These are phyloP conservation scores for Amphipoea lucens DNA, from an alignment of 2,888 invertebrate species.

Conservation along the genomic window DNA sequence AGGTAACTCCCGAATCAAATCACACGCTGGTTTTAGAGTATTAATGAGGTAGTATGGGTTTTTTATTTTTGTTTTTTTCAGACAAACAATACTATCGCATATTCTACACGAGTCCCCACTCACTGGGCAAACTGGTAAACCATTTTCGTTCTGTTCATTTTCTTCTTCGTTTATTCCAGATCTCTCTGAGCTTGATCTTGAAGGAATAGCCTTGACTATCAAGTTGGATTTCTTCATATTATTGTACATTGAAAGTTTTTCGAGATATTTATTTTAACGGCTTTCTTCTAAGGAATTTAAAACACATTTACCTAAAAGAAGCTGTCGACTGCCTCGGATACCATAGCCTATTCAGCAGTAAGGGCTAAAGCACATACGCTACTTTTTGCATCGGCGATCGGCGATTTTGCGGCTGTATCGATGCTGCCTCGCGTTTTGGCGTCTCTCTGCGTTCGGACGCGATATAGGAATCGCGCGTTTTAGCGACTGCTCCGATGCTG, in stretches of 20 bases:
- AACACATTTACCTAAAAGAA: background rate
- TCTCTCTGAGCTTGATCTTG: background rate
- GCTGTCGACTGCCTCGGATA: background rate
- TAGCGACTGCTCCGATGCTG: no score
- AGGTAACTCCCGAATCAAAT: slow-evolving; percentile 71
- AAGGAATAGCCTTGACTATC: background rate
- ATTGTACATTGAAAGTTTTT: slow-evolving; percentile 21
- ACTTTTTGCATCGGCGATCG: no score
- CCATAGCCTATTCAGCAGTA: background rate
- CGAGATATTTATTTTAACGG: background rate
- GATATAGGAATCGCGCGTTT: no score
- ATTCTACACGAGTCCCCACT: slow-evolving; percentile 63
- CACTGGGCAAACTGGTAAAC: slow-evolving; percentile 75
- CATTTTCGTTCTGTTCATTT: slow-evolving; percentile 60
- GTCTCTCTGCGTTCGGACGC: no score
- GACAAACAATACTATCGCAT: slow-evolving; percentile 70
- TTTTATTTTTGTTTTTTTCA: slow-evolving; percentile 80
- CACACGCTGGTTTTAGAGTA: slow-evolving; percentile 65
- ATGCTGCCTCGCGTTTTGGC: no score
- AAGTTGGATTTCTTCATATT: background rate
- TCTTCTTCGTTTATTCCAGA: slow-evolving; percentile 74
- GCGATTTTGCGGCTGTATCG: no score
- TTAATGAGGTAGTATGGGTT: slow-evolving; percentile 57
- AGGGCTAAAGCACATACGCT: no score
- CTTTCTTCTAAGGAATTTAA: background rate